Percentiles rank a stretch among this genome's conserved stretches.
These are phyloP conservation scores for Zapornia atra DNA, from an alignment of 2,113 vertebrate species.

Conservation along the genomic window DNA sequence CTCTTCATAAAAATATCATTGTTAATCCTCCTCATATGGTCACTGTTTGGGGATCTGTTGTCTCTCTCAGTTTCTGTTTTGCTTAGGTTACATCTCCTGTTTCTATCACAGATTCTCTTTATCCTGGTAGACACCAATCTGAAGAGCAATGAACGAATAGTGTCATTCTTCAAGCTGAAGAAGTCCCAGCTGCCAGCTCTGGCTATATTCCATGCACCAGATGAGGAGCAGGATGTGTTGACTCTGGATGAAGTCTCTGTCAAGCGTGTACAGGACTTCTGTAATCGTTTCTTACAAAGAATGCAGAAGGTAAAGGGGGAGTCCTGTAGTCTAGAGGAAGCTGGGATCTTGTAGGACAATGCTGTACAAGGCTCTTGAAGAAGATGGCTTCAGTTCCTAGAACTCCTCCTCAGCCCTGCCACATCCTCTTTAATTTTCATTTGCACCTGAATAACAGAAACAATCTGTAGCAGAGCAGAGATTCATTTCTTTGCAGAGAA, in stretches of 20 bases:
- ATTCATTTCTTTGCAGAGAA: neutral
- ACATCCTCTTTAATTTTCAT: neutral
- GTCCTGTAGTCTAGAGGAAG: neutral
- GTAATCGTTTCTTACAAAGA: constrained; percentile 77
- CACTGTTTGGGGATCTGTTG: neutral
- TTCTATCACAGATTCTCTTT: constrained; percentile 86
- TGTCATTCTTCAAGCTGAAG: constrained; percentile 86
- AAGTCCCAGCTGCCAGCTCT: constrained; percentile 85
- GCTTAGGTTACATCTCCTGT: neutral
- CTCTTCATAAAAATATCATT: neutral
- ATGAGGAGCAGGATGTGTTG: constrained; percentile 83
- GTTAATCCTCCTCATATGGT: neutral
- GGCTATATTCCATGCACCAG: constrained; percentile 80
- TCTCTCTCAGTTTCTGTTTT: neutral
- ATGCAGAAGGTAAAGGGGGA: constrained; percentile 53
- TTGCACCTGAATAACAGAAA: neutral
- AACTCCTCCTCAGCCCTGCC: neutral
- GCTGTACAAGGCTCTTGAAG: neutral
- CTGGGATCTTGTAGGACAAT: neutral
- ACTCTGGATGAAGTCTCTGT: constrained; percentile 74
- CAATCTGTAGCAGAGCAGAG: neutral
- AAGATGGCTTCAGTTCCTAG: neutral
- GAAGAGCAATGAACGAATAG: constrained; percentile 75
- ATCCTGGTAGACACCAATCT: constrained; percentile 83
- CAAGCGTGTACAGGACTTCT: constrained; percentile 81